Percentiles rank a stretch among this genome's conserved stretches.
phyloP scores from a whole-genome alignment of 2,113 vertebrate genomes.

The Mirza zaza region DNA sequence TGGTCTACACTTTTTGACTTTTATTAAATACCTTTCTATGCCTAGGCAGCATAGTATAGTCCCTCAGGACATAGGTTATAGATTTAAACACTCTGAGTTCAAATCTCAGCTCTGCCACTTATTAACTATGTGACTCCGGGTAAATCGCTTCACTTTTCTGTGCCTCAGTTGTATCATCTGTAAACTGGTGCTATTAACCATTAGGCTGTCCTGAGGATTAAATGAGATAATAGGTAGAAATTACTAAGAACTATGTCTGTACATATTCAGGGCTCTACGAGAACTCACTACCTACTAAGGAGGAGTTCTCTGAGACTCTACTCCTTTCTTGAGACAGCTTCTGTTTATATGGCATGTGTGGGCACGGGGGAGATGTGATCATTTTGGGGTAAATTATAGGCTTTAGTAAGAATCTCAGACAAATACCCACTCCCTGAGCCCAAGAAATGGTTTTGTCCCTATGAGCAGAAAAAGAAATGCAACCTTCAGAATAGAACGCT shows the following conservation, averaged over 20 bases:
- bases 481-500: not conserved
- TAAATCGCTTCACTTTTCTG: not conserved
- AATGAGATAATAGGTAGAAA: not conserved
- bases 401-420: not conserved
- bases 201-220: not conserved
- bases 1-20: not conserved
- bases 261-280: not conserved
- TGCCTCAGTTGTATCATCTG: not conserved
- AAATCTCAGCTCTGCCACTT: not conserved
- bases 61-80: not conserved
- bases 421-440: not conserved
- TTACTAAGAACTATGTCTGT: not conserved
- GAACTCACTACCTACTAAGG: not conserved
- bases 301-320: not conserved
- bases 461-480: not conserved
- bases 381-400: not conserved
- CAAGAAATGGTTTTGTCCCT: not conserved
- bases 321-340: not conserved
- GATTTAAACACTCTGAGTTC: not conserved
- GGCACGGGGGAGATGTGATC: fast-evolving
- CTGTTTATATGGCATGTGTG: not conserved
- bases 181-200: not conserved
- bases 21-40: not conserved
- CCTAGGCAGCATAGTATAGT: not conserved
- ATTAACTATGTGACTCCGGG: not conserved